Conservation (phyloP, 2,797 vertebrate genomes). For the Neosilurus hyrtlii region DNA sequence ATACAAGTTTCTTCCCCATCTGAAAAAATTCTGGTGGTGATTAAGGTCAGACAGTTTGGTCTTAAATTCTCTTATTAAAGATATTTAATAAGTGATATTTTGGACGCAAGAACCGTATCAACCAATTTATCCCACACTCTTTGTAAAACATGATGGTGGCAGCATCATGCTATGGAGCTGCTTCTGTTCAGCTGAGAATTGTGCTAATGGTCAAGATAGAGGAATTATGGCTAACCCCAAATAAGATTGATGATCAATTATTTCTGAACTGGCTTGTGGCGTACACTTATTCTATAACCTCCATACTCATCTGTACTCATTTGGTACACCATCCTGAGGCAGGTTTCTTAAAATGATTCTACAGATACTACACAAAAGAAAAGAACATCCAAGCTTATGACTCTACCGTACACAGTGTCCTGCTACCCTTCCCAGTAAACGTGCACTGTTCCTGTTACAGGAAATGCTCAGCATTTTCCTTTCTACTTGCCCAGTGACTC, state of each 20-base stretch:
- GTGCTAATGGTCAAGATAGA: neutral
- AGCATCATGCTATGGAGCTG: neutral
- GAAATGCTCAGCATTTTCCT: slow-evolving; percentile 43
- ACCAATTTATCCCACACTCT: too few relatives aligned
- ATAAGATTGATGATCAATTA: neutral
- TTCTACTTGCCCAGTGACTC: slow-evolving; percentile 45
- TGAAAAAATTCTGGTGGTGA: neutral
- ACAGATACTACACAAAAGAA: neutral
- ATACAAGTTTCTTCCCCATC: neutral
- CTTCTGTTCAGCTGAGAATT: neutral
- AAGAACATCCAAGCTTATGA: neutral
- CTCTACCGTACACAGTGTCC: slow-evolving; percentile 17
- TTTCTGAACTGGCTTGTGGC: neutral
- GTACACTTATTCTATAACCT: neutral
- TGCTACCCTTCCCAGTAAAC: slow-evolving; percentile 41
- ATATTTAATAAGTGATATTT: neutral
- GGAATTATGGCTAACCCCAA: neutral
- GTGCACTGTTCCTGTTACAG: slow-evolving; percentile 48
- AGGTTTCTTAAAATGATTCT: neutral
- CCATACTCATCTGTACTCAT: neutral
- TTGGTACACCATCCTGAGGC: neutral
- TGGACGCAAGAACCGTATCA: too few relatives aligned
- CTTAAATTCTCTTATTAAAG: too few relatives aligned
- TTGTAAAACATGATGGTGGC: too few relatives aligned
- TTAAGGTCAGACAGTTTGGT: too few relatives aligned